Base-by-base conservation (phyloP, 2,888 invertebrate species). In the Torymus aiolomorphi region DNA sequence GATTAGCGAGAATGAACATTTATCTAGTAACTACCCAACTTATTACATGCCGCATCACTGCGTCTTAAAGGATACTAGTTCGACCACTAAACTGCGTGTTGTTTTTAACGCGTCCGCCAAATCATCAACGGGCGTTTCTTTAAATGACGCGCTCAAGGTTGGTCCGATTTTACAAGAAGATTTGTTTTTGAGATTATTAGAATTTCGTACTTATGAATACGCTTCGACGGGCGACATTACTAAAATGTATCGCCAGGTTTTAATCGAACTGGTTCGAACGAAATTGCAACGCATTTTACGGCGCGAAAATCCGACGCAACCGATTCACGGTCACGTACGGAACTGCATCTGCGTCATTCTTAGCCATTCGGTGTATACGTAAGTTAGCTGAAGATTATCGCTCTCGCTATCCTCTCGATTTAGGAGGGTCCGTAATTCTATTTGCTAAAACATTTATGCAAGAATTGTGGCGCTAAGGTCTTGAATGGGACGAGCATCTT, bases 321-420 rank as follows among this genome's bases (percentile, higher is more conserved):
- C n/a, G n/a, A n/a, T n/a, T 52, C 8, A 80, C 80, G 2, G 73
- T 77, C 11, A 81, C 78, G 14, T 81, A 78, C 49, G 80, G 80
- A 13, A 75, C 71, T 1, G 69, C 63, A 31, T 51, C 77, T 2
- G 80, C 77, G 8, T 67, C 80, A 18, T 80, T 69, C 20, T 73
- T 77, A 18, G 52, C 12, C 52, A 52, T 52, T 11, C 8, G 12
- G 52, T 8, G 10, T 12, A 52, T 52, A 52, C 8, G 52, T 11
- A 52, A 52, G 12, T 12, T 52, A 11, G 52, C 52, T 12, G 52
- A 52, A 52, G 12, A 11, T 52, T 12, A 52, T 52, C 52, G 12
- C 8, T 8, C 52, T 52, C 8, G 10, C 12, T 52, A 52, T 52
- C n/a, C n/a, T n/a, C n/a, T n/a, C n/a, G n/a, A n/a, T n/a, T n/a